Percentiles rank a stretch among this genome's conserved stretches.
These are phyloP conservation scores for Amblyraja radiata DNA, from an alignment of 2,797 vertebrate genomes.

Conservation along the genomic window DNA sequence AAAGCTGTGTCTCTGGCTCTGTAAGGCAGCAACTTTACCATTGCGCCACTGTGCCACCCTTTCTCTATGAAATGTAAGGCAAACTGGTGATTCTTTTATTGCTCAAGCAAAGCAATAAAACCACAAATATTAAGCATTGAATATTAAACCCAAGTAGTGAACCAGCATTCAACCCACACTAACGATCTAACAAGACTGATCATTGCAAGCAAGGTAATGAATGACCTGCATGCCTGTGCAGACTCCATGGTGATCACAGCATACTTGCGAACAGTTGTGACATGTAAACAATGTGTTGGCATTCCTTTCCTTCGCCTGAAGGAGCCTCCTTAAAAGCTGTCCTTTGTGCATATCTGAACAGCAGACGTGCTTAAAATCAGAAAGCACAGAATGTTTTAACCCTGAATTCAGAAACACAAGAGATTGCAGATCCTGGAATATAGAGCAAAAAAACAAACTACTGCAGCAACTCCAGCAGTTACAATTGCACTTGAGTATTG, in stretches of 20 bases:
- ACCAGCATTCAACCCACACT: background rate
- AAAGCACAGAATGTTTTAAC: background rate
- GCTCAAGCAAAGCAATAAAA: background rate
- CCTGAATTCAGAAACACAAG: background rate
- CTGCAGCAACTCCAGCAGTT: no score
- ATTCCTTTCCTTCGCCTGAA: slow-evolving; percentile 20
- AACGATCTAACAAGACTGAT: background rate
- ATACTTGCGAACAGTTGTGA: slow-evolving; percentile 14
- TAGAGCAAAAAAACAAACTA: no score
- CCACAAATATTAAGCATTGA: background rate
- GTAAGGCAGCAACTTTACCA: no score
- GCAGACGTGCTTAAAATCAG: slow-evolving; percentile 7
- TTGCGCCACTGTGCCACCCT: no score
- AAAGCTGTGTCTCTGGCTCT: no score
- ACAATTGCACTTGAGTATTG: no score
- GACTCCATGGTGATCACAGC: slow-evolving; percentile 11
- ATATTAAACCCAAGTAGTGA: background rate
- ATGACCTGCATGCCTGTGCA: background rate
- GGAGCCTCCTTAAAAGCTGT: background rate
- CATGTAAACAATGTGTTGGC: slow-evolving; percentile 22
- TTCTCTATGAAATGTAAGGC: background rate
- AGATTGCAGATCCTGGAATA: no score
- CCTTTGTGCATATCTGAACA: background rate
- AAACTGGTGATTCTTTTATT: background rate
- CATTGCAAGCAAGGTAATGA: background rate